Evolutionary conservation across 2,888 invertebrate species (phyloP), one percentile per base, ranked within the genome.

Genomic region (Cantharis flavilabris): DNA sequence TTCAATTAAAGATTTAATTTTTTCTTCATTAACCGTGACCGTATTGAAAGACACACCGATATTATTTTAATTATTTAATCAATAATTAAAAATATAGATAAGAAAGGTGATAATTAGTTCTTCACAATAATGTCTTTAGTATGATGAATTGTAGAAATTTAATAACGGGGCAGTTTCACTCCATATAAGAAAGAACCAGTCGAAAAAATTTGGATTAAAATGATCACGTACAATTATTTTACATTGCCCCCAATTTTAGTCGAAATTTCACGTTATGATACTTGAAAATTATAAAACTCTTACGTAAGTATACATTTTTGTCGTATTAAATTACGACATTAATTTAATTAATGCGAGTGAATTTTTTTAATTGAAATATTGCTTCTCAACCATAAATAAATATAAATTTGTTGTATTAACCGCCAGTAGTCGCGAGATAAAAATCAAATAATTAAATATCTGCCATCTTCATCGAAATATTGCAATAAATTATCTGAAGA

Each of bases 91-190:
- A 65, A 70, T 30, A 20, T 33, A 18, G 33, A 62, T 30, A 69
- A 77, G 70, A 30, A 63, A 77, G 72, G 72, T 72, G 70, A 72
- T 75, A 72, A 75, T 75, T 72, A 70, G 69, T 69, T 75, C 65
- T 75, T 75, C 18, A 67, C 65, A 73, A 76, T 73, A 65, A 69
- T 49, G 71, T 30, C 28, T 73, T 71, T 74, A 69, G 69, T 71
- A 72, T 74, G 71, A 75, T 77, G 74, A 77, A 72, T 75, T 74
- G 71, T 74, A 65, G 49, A 63, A 75, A 77, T 80, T 77, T 81
- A 76, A 80, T 79, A 79, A 80, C 71, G 72, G 75, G 74, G 76
- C 77, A 78, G 76, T 83, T 83, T 83, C 83, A 81, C 83, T 83
- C 83, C 83, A 80, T 83, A 83, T 83, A 83, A 77, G 49, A 49